Evolutionary conservation across 1,140 invertebrate species (phyloP).

Genomic region (Papilio xuthus): DNA sequence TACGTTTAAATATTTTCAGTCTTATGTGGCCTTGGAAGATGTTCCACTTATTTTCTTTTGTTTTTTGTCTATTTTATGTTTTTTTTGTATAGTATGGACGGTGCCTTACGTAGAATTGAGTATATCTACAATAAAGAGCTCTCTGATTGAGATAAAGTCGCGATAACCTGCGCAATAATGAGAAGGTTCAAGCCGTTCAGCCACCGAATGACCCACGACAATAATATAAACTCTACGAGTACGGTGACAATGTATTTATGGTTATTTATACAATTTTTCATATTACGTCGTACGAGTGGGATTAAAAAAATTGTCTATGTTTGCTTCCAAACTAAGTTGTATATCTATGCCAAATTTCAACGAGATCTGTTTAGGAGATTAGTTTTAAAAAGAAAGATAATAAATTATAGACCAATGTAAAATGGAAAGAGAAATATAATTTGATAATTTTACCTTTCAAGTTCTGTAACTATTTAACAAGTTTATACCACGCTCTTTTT

Average conservation of each 20-base stretch:
- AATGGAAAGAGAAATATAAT: too few species aligned
- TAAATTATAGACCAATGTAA: too few species aligned
- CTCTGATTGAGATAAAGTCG: slow-evolving; percentile 35
- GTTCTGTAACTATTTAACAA: too few species aligned
- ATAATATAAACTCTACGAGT: slow-evolving; percentile 31
- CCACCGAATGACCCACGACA: slow-evolving; percentile 31
- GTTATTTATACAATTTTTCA: background rate
- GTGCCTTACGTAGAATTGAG: slow-evolving; percentile 19
- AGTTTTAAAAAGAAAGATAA: too few species aligned
- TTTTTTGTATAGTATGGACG: background rate
- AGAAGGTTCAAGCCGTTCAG: slow-evolving; percentile 37
- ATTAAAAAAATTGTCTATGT: too few species aligned
- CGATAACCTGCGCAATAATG: slow-evolving; percentile 36
- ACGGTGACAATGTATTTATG: slow-evolving; percentile 7
- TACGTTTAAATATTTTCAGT: too few species aligned
- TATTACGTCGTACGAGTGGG: background rate
- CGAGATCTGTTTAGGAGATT: too few species aligned
- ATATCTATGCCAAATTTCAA: too few species aligned
- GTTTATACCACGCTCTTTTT: too few species aligned
- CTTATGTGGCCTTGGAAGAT: too few species aligned
- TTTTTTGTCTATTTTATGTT: background rate
- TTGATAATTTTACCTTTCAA: too few species aligned
- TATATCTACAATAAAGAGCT: slow-evolving; percentile 36
- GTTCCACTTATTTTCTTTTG: background rate
- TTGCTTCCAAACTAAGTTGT: too few species aligned